phyloP scores from a whole-genome alignment of 2,888 invertebrate genomes.

The Sarcophaga variegata region DNA sequence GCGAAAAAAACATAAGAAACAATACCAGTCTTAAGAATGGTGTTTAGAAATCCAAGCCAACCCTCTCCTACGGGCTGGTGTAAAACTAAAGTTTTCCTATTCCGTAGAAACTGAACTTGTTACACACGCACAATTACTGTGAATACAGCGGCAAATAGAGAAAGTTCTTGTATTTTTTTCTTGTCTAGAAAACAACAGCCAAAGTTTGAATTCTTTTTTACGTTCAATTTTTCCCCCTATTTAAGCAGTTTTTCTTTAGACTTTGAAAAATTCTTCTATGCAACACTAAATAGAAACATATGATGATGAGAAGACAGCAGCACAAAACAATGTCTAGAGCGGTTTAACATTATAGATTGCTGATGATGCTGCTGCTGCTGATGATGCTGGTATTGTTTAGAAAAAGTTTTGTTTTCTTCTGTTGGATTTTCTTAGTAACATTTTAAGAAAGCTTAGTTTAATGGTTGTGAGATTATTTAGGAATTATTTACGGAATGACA shows the following conservation, averaged over 20 bases:
- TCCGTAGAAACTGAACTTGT: conserved; percentile 45
- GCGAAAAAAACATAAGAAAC: neutral
- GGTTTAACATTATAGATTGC: neutral
- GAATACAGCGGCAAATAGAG: neutral
- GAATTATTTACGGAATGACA: neutral
- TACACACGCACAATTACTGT: conserved; percentile 59
- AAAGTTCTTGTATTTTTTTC: neutral
- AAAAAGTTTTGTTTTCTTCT: conserved; percentile 12
- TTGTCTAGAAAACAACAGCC: conserved; percentile 1
- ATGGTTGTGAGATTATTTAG: conserved; percentile 43
- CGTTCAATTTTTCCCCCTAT: neutral
- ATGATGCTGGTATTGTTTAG: conserved; percentile 13
- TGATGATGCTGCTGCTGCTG: too few species aligned
- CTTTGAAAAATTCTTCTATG: conserved; percentile 7
- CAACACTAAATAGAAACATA: neutral
- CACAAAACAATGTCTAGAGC: conserved; percentile 22
- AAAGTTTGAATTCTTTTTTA: conserved; percentile 33
- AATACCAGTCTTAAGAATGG: neutral
- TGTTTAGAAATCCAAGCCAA: conserved; percentile 1
- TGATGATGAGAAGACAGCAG: too few species aligned
- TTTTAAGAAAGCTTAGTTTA: conserved; percentile 48
- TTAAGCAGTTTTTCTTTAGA: conserved; percentile 28
- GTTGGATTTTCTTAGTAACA: conserved; percentile 19
- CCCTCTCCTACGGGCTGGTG: neutral
- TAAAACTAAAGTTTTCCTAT: neutral